phyloP scores from a whole-genome alignment of 2,113 vertebrate genomes.

The Noturus placidus region DNA sequence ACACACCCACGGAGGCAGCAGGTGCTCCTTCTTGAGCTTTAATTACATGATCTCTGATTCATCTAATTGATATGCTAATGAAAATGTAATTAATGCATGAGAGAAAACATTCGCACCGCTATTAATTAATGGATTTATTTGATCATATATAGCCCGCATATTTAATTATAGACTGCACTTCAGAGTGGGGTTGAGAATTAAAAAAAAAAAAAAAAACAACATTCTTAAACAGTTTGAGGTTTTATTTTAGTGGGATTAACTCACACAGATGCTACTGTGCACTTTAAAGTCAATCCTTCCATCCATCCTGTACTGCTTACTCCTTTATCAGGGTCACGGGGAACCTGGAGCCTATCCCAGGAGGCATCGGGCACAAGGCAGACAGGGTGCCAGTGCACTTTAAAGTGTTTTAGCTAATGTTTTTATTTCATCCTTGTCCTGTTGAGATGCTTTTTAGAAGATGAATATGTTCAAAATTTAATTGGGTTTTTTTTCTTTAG shows the following conservation, averaged over 20 bases:
- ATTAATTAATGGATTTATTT: slow-evolving; percentile 77
- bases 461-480: neutral
- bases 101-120: slow-evolving; percentile 75
- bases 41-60: slow-evolving; percentile 83
- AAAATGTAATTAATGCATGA: slow-evolving; percentile 80
- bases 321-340: no score
- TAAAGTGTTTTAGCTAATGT: neutral
- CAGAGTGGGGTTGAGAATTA: slow-evolving; percentile 48
- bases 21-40: slow-evolving; percentile 79
- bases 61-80: slow-evolving; percentile 83
- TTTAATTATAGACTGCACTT: slow-evolving; percentile 65
- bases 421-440: neutral
- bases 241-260: slow-evolving; percentile 8
- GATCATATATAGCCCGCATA: slow-evolving; percentile 75
- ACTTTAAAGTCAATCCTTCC: neutral
- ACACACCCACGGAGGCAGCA: slow-evolving; percentile 69
- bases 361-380: no score
- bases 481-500: neutral
- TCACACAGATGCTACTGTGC: neutral
- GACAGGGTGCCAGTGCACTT: no score
- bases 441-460: neutral
- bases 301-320: no score
- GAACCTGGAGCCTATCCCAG: no score
- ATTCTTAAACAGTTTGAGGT: neutral
- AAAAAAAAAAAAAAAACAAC: neutral